phyloP scores from a whole-genome alignment of 2,113 vertebrate genomes.

The Oryzias curvinotus region DNA sequence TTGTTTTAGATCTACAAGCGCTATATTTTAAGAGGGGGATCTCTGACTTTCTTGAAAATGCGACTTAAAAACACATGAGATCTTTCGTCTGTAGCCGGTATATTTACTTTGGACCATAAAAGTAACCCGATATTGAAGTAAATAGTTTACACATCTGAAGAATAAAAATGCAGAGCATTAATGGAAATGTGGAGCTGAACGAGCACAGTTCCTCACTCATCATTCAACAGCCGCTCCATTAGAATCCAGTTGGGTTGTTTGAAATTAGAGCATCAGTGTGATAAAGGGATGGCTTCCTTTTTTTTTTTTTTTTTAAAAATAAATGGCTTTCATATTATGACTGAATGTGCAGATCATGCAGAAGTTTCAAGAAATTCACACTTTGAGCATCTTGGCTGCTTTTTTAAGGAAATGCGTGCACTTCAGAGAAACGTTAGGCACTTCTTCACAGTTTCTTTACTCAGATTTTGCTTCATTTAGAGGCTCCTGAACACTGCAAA shows the following conservation, averaged over 20 bases:
- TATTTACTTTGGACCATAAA: constrained; percentile 5
- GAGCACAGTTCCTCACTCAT: constrained; percentile 20
- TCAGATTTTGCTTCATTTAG: no score
- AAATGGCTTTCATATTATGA: constrained; percentile 1
- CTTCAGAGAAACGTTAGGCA: no score
- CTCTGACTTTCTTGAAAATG: no score
- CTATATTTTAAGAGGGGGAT: no score
- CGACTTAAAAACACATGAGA: no score
- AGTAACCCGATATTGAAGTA: not conserved
- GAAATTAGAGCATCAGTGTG: constrained; percentile 51
- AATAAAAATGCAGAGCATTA: constrained; percentile 15
- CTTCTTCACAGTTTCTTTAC: no score
- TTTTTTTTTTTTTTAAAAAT: constrained; percentile 41
- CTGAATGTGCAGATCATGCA: constrained; percentile 19
- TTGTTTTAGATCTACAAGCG: no score
- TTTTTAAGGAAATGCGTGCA: not conserved
- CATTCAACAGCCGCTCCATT: not conserved
- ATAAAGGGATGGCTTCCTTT: constrained; percentile 35
- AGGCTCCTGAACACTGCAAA: no score
- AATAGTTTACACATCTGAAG: constrained; percentile 19
- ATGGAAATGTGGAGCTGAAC: constrained; percentile 21
- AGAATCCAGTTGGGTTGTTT: no score
- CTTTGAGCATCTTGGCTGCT: constrained; percentile 8
- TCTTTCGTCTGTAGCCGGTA: no score
- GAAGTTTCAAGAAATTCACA: constrained; percentile 2